phyloP scores from a whole-genome alignment of 1,140 invertebrate genomes.

The Apis florea region DNA sequence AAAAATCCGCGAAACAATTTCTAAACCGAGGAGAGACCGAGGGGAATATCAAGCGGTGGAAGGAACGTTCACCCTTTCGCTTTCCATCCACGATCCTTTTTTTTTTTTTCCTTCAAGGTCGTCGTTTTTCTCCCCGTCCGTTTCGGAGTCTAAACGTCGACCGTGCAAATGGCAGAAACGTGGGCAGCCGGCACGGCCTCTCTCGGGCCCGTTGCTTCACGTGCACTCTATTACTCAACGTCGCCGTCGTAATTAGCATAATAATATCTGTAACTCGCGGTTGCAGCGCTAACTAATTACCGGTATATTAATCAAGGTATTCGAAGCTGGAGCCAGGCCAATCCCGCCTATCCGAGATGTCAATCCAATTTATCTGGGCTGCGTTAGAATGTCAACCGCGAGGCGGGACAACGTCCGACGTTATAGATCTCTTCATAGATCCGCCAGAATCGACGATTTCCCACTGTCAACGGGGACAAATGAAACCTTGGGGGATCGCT shows the following conservation, averaged over 20 bases:
- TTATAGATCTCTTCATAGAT: slow-evolving; percentile 62
- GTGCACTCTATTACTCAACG: slow-evolving; percentile 71
- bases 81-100: slow-evolving; percentile 2
- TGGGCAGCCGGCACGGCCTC: slow-evolving; percentile 49
- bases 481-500: slow-evolving; percentile 24
- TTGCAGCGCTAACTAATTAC: slow-evolving; percentile 71
- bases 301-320: slow-evolving; percentile 68
- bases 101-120: slow-evolving; percentile 6
- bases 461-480: slow-evolving; percentile 24
- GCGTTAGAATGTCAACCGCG: slow-evolving; percentile 64
- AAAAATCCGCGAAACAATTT: neutral
- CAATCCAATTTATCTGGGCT: slow-evolving; percentile 66
- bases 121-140: neutral
- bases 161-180: slow-evolving; percentile 63
- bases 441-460: slow-evolving; percentile 54
- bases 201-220: slow-evolving; percentile 61
- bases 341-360: slow-evolving; percentile 64
- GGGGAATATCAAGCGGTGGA: neutral
- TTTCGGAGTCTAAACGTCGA: slow-evolving; percentile 29
- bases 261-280: slow-evolving; percentile 72
- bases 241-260: slow-evolving; percentile 71
- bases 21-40: neutral
- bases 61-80: slow-evolving; percentile 10
- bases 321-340: slow-evolving; percentile 65
- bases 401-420: slow-evolving; percentile 36